phyloP scores from a whole-genome alignment of 2,113 vertebrate genomes.

The Grammomys dolichurus region DNA sequence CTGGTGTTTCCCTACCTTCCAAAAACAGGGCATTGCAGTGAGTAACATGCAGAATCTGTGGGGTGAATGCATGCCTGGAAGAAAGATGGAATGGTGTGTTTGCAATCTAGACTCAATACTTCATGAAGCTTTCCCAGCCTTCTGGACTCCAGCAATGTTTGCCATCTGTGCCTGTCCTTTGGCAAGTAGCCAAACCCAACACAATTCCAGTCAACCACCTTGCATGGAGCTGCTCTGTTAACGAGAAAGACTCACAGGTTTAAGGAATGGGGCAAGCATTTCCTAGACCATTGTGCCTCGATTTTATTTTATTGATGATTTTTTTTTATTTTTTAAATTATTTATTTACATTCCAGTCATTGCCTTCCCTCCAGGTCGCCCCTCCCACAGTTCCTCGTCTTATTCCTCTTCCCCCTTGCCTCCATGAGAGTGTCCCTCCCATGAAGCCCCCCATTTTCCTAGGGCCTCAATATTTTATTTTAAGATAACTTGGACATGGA shows the following conservation, averaged over 20 bases:
- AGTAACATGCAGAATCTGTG: neutral
- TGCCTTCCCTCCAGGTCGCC: too few species aligned
- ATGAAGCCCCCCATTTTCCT: too few species aligned
- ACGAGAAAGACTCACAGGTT: conserved; percentile 58
- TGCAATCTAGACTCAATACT: neutral
- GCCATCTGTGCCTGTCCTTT: conserved; percentile 50
- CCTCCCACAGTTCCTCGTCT: too few species aligned
- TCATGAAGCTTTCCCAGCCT: conserved; percentile 51
- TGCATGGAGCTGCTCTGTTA: conserved; percentile 45
- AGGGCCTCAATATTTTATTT: conserved; percentile 33
- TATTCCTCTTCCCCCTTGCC: too few species aligned
- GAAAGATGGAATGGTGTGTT: conserved; percentile 36
- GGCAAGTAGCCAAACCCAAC: conserved; percentile 51
- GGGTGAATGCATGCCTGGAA: conserved; percentile 16
- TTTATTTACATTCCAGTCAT: too few species aligned
- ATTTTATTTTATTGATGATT: too few species aligned
- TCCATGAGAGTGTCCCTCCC: too few species aligned
- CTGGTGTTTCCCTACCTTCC: neutral
- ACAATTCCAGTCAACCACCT: conserved; percentile 63
- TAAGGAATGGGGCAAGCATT: conserved; percentile 55
- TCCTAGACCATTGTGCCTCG: conserved; percentile 32
- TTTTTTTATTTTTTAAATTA: too few species aligned
- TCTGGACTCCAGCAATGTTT: conserved; percentile 40
- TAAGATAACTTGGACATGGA: conserved; percentile 54
- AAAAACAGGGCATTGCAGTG: neutral